Conservation (phyloP, 2,888 invertebrate genomes). For the Pimpla rufipes region DNA sequence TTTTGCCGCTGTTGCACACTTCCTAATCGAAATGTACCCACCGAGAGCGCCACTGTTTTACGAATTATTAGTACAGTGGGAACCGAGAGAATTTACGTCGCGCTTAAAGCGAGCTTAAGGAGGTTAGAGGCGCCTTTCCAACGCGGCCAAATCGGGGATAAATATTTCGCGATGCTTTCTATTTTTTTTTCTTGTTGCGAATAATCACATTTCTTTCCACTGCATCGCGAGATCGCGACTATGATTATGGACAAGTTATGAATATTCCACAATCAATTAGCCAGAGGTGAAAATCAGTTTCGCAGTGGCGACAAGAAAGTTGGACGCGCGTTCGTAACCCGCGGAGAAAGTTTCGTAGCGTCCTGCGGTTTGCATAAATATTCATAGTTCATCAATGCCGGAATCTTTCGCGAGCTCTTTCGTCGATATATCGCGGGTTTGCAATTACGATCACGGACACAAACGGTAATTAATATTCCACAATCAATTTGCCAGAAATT, state of each 20-base stretch:
- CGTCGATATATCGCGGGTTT: background rate
- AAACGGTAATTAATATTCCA: background rate
- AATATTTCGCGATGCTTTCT: background rate
- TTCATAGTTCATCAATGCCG: too few relatives aligned
- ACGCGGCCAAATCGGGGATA: background rate
- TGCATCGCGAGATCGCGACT: background rate
- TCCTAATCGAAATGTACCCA: conserved; percentile 33
- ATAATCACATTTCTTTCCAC: background rate
- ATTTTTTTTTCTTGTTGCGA: background rate
- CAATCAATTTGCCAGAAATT: background rate
- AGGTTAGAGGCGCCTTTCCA: background rate
- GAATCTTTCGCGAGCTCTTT: too few relatives aligned
- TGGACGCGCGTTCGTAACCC: too few relatives aligned
- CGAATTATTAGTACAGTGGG: conserved; percentile 11
- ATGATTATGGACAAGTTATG: background rate
- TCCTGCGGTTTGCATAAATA: too few relatives aligned
- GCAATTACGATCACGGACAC: background rate
- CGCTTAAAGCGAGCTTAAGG: background rate
- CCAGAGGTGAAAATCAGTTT: background rate
- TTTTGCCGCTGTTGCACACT: conserved; percentile 4
- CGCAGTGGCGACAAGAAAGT: background rate
- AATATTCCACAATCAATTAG: background rate
- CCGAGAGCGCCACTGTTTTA: background rate
- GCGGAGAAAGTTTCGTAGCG: too few relatives aligned
- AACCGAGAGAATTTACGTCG: conserved; percentile 4